Evolutionary conservation across 2,113 vertebrate genomes (phyloP).

Genomic region (Trinectes maculatus): DNA sequence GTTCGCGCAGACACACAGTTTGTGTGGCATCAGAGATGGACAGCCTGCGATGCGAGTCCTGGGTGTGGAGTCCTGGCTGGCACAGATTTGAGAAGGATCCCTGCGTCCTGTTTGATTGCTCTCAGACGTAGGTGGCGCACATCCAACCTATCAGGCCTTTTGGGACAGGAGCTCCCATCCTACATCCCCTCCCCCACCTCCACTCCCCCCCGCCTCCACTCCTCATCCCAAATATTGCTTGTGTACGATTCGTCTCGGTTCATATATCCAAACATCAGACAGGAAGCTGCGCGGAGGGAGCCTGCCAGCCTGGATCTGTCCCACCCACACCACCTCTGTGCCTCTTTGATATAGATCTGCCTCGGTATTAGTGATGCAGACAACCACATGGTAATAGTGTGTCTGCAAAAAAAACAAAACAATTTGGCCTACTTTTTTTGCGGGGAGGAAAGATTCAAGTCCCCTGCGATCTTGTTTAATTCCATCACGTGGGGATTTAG

Average conservation of each 20-base stretch:
- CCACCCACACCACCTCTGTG: constrained; percentile 33
- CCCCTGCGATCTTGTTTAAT: constrained; percentile 26
- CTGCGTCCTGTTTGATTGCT: constrained; percentile 65
- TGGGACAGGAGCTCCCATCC: constrained; percentile 47
- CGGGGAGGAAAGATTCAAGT: background rate
- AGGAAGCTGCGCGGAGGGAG: constrained; percentile 57
- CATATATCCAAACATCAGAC: constrained; percentile 65
- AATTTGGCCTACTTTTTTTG: constrained; percentile 63
- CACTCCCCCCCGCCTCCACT: constrained; percentile 37
- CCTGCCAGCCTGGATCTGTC: constrained; percentile 59
- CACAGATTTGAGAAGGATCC: constrained; percentile 53
- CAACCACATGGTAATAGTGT: background rate
- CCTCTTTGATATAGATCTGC: constrained; percentile 63
- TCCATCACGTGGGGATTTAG: constrained; percentile 49
- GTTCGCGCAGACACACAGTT: background rate
- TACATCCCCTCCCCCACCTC: constrained; percentile 12
- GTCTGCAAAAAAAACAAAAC: constrained; percentile 12
- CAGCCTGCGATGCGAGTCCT: constrained; percentile 19
- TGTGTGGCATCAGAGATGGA: constrained; percentile 20
- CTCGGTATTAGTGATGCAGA: constrained; percentile 47
- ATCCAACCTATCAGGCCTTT: constrained; percentile 53
- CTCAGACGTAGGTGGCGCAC: constrained; percentile 49
- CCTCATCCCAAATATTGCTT: constrained; percentile 69
- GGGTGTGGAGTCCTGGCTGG: constrained; percentile 61
- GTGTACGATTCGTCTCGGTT: constrained; percentile 61